Evolutionary conservation across 2,888 invertebrate genomes (phyloP).

Genomic region (Drosophila algonquin): DNA sequence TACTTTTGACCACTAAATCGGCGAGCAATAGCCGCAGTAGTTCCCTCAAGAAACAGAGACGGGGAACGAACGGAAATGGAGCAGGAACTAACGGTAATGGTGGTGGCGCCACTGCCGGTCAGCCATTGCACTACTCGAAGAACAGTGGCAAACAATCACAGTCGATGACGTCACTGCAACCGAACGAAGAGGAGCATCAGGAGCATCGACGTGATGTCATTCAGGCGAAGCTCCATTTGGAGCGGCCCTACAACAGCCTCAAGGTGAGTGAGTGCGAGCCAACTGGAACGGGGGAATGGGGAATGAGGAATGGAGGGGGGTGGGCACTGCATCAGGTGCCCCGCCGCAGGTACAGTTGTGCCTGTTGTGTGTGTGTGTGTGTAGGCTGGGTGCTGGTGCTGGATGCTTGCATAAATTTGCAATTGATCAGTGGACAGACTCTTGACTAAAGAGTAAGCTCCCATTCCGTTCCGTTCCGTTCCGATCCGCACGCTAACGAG

Average conservation of each 20-base stretch:
- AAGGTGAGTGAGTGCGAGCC: slow-evolving; percentile 83
- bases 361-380: neutral
- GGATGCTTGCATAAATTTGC: slow-evolving; percentile 60
- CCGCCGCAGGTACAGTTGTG: neutral
- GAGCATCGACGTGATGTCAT: slow-evolving; percentile 84
- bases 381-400: neutral
- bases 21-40: slow-evolving; percentile 68
- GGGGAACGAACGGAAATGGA: slow-evolving; percentile 23
- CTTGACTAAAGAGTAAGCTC: neutral
- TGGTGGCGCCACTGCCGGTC: slow-evolving; percentile 15
- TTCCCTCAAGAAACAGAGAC: slow-evolving; percentile 73
- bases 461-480: neutral
- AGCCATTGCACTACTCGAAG: slow-evolving; percentile 29
- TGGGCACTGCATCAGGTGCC: neutral
- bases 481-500: slow-evolving; percentile 54
- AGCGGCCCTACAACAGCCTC: slow-evolving; percentile 93
- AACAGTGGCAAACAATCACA: slow-evolving; percentile 78
- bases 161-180: slow-evolving; percentile 92
- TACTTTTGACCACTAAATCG: slow-evolving; percentile 53
- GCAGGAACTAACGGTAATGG: slow-evolving; percentile 2
- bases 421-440: slow-evolving; percentile 29
- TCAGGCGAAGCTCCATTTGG: slow-evolving; percentile 85
- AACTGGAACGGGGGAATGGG: slow-evolving; percentile 2
- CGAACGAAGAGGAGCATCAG: slow-evolving; percentile 85
- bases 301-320: too few species aligned